phyloP scores from a whole-genome alignment of 2,888 invertebrate genomes.

The Melinaea menophilus region DNA sequence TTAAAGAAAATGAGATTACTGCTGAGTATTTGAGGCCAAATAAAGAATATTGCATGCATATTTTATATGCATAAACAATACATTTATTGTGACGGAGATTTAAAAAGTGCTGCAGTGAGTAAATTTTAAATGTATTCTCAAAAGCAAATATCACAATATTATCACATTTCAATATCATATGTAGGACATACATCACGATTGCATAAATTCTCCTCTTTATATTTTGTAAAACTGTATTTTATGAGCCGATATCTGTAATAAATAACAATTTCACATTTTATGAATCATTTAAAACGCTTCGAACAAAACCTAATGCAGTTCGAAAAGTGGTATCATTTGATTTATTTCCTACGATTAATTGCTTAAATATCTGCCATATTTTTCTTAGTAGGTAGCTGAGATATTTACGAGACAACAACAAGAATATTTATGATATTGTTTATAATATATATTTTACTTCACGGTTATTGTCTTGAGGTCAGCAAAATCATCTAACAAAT shows the following conservation, averaged over 20 bases:
- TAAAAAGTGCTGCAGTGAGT: not conserved
- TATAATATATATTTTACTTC: not conserved
- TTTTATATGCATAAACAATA: too few species aligned
- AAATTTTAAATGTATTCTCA: too few species aligned
- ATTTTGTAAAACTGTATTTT: slow-evolving; percentile 24
- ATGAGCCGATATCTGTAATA: slow-evolving; percentile 25
- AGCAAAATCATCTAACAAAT: not conserved
- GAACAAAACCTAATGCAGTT: slow-evolving; percentile 15
- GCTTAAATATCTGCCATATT: not conserved
- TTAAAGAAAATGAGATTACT: too few species aligned
- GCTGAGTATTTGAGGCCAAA: too few species aligned
- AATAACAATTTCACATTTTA: slow-evolving; percentile 29
- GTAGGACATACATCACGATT: not conserved
- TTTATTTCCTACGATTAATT: slow-evolving; percentile 11
- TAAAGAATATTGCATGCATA: not conserved
- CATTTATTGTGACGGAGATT: not conserved
- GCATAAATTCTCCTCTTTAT: slow-evolving; percentile 13
- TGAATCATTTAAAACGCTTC: slow-evolving; percentile 19
- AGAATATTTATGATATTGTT: not conserved
- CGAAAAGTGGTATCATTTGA: slow-evolving; percentile 20
- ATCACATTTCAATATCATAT: slow-evolving; percentile 4
- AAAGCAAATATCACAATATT: too few species aligned
- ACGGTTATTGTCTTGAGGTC: not conserved
- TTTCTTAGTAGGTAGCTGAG: not conserved
- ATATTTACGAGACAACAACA: too few species aligned